A percentile compares a stretch with the other conserved stretches of the same genome.
phyloP scores from a whole-genome alignment of 2,888 invertebrate genomes.

The Notodonta dromedarius region DNA sequence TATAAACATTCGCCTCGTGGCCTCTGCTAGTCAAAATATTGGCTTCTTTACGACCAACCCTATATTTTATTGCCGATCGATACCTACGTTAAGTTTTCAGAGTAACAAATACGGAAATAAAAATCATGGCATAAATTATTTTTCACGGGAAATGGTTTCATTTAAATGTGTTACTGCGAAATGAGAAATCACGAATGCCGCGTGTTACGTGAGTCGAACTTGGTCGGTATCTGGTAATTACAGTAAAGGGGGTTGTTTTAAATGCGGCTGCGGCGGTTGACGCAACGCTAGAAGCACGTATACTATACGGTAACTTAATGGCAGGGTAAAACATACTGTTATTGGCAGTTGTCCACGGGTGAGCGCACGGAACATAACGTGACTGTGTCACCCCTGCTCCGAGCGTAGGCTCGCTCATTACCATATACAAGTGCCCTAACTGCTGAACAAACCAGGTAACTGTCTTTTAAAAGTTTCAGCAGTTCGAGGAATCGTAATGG shows the following conservation, averaged over 20 bases:
- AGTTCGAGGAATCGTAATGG: too few species aligned
- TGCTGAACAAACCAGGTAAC: conserved; percentile 40
- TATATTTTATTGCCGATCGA: conserved; percentile 67
- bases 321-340: conserved; percentile 60
- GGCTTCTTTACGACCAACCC: conserved; percentile 69
- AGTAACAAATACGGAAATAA: conserved; percentile 43
- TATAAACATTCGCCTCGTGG: conserved; percentile 60
- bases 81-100: conserved; percentile 55
- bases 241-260: conserved; percentile 59
- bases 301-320: conserved; percentile 50
- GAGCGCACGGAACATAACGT: conserved; percentile 69
- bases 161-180: conserved; percentile 12
- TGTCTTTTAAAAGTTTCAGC: conserved; percentile 8
- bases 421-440: conserved; percentile 29
- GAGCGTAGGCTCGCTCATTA: conserved; percentile 33
- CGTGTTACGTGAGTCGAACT: conserved; percentile 56
- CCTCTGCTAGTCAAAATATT: conserved; percentile 62
- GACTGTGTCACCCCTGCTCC: conserved; percentile 54
- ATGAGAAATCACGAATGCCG: conserved; percentile 49
- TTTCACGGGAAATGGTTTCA: conserved; percentile 23
- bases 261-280: conserved; percentile 55
- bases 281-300: conserved; percentile 40
- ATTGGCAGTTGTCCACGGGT: conserved; percentile 67
- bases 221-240: conserved; percentile 56
- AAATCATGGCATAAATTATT: conserved; percentile 29